Base-by-base conservation (phyloP, 2,113 vertebrate species). In the Montifringilla adamsi region DNA sequence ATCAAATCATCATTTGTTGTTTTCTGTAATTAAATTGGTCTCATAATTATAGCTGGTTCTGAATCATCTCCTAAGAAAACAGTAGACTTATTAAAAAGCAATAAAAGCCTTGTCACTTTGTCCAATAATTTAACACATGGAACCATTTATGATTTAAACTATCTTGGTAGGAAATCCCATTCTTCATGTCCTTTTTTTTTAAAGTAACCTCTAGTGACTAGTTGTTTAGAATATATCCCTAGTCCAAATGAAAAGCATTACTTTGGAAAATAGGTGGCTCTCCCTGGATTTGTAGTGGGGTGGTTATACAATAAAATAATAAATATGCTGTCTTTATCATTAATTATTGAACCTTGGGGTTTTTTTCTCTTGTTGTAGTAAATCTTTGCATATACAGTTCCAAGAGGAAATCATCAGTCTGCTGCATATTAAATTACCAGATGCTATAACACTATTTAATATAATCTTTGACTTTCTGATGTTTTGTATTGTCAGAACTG, bases 11-110 rank as follows among this genome's bases (percentile, higher is more conserved):
- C 13, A 73, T 94, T 97, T 96, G 17, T 89, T 97, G 62, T 90
- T 96, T 97, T 96, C 95, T 72, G 60, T 97, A 91, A 94, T 96
- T 95, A 94, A 97, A 94, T 95, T 96, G 70, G 68, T 93, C 35
- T 95, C 92, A 72, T 94, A 96, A 74, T 67, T 92, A 30, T 84
- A 91, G 91, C 64, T 95, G 14, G 66, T 97, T 97, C 91, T 97
- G 70, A 75, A 91, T 95, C 85, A 92, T 92, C 79, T 96, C 73
- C 74, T 96, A 88, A 89, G 92, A 92, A 97, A 98, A 95, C 90
- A 66, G n/a, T 76, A n/a, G 56, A 49, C 43, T 95, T 96, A 92
- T 96, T 96, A 94, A 96, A 96, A 96, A 93, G 6, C 59, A 84
- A 69, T 93, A 95, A 96, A 94, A 95, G 4, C 35, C 46, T 52